A percentile compares a stretch with the other conserved stretches of the same genome.
Evolutionary conservation across 2,888 invertebrate genomes (phyloP).

Genomic region (Heliconius charithonia): DNA sequence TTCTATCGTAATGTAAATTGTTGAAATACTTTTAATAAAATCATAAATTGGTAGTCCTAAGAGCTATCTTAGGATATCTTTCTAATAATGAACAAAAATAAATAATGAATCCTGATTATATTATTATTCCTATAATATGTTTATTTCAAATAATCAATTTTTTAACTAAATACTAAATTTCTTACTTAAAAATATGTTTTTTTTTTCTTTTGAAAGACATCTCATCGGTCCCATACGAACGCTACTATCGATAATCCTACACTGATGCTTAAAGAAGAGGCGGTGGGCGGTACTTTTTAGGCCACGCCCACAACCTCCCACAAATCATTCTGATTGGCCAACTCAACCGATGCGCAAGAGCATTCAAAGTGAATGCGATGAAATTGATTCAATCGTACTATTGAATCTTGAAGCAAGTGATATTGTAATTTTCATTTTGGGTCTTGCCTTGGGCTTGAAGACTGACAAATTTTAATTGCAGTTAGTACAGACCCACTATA

Average conservation of each 20-base stretch:
- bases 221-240: slow-evolving; percentile 32
- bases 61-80: neutral
- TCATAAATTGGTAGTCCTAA: neutral
- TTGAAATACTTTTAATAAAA: neutral
- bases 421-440: slow-evolving; percentile 24
- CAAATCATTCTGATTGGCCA: slow-evolving; percentile 65
- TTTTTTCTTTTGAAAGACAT: slow-evolving; percentile 15
- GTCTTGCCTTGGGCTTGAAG: slow-evolving; percentile 11
- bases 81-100: neutral
- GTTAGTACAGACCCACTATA: neutral
- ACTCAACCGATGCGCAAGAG: slow-evolving; percentile 61
- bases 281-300: slow-evolving; percentile 63
- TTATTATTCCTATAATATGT: neutral
- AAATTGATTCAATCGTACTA: slow-evolving; percentile 71
- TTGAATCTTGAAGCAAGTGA: slow-evolving; percentile 56
- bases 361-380: slow-evolving; percentile 55
- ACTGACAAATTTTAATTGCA: neutral
- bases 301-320: slow-evolving; percentile 62
- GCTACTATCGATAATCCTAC: slow-evolving; percentile 56
- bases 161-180: neutral
- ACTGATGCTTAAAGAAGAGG: slow-evolving; percentile 64
- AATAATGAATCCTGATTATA: too few species aligned
- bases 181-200: neutral
- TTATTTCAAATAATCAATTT: too few species aligned
- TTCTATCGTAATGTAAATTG: too few species aligned